Conservation (phyloP, 2,888 invertebrate species). For the Metalampra italica region DNA sequence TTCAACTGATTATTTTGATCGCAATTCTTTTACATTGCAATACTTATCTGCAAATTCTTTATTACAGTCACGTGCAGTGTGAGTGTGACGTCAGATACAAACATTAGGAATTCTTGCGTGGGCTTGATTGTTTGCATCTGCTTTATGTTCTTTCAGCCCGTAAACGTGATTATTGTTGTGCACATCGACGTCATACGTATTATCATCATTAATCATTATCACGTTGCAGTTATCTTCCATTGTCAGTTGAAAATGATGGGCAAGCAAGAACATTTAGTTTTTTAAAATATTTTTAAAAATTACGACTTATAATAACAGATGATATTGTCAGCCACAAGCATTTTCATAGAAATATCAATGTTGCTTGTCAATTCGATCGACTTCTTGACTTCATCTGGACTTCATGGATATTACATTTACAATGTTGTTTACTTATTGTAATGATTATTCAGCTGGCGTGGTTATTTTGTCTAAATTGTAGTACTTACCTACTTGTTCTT, state of each 20-base stretch:
- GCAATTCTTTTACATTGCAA: not conserved
- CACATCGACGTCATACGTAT: not conserved
- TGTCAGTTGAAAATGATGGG: not conserved
- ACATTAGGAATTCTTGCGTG: constrained; percentile 13
- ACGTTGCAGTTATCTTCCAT: not conserved
- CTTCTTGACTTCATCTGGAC: too few species aligned
- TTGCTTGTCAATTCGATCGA: too few species aligned
- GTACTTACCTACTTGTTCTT: too few species aligned
- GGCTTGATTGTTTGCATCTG: constrained; percentile 20
- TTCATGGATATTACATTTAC: too few species aligned
- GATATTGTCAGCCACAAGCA: too few species aligned
- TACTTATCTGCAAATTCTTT: too few species aligned
- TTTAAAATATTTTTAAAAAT: too few species aligned
- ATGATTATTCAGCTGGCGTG: too few species aligned
- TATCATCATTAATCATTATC: not conserved
- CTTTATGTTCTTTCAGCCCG: constrained; percentile 4
- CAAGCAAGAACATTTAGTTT: not conserved
- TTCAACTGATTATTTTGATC: not conserved
- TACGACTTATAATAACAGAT: too few species aligned
- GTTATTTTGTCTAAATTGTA: too few species aligned
- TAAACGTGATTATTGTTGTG: not conserved
- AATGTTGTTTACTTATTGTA: too few species aligned
- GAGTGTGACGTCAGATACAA: constrained; percentile 19
- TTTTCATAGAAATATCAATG: too few species aligned
- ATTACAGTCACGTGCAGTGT: constrained; percentile 15